Base-by-base conservation (phyloP, 2,797 vertebrate genomes). In the Chloroceryle inda region DNA sequence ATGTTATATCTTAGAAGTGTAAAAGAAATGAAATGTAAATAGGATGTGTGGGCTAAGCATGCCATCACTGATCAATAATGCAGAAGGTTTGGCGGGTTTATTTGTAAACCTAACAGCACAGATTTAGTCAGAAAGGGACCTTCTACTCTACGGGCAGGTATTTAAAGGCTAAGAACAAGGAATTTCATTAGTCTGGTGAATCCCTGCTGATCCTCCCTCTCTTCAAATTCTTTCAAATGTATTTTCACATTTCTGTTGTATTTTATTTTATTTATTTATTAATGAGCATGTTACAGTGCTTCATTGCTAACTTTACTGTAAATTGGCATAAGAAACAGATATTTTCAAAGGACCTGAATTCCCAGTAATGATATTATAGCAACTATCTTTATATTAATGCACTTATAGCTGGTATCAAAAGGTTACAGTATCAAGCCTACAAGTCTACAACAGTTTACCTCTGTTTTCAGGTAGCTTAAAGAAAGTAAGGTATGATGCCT, bases 391-490 rank as follows among this genome's bases (percentile, higher is more conserved):
- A 89, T 89, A 66, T 80, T 94, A 73, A 88, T 53, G 7, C 13
- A 64, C 56, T 96, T 94, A 87, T 8, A 76, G 52, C 58, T 13
- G 12, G 47, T 56, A 74, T 94, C 77, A 85, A 96, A 94, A 85
- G 53, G 88, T 95, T 93, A 81, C 40, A 40, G 13, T 24, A 89
- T 53, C 55, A 92, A 94, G 49, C 40, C 62, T 91, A 35, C 79
- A 72, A 40, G 40, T 26, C 68, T 75, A 33, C 89, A 78, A 18
- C 33, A 85, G 97, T 97, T 90, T 91, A 77, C 97, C 94, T 95
- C 67, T 38, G n/a, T 94, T 97, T 97, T 86, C 74, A 94, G 86
- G 94, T 94, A 96, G 89, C 88, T 97, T 96, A 76, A 90, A 96
- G 95, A 58, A 37, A 58, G 69, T n/a, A 92, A 96, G 44, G 20